Base-by-base conservation (phyloP, 2,797 vertebrate species). In the Steatocranus sp. region DNA sequence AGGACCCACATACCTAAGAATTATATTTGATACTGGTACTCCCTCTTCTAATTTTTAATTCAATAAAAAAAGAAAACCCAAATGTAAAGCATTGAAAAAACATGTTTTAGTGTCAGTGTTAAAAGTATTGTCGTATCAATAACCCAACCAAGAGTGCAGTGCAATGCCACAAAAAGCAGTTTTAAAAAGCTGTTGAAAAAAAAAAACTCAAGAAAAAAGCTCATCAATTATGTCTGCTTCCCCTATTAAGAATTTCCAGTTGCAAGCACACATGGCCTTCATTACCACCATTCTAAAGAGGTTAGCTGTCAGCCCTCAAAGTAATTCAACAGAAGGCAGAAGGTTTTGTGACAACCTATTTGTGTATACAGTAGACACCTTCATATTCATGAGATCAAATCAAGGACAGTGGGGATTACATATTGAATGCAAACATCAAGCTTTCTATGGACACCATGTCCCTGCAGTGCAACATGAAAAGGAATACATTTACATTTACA, bases 311-410 rank as follows among this genome's bases (percentile, higher is more conserved):
- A 76, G 11, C 30, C 7, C 50, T 36, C 34, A 61, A 17, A 82
- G 76, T 46, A 36, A 76, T 58, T 80, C n/a, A 79, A 38, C 85
- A 86, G 75, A 81, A 73, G 78, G 78, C 3, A n/a, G 80, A 32
- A 82, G 75, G 70, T 54, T 86, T 53, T 50, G 70, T 51, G 81
- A 83, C 75, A 41, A 34, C 41, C 51, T 80, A 18, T 80, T 84
- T 73, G 75, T 82, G 79, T 51, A 30, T 23, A 75, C 34, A 32
- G 30, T 20, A 23, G 36, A 46, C 79, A 63, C 48, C 58, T 82
- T 82, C 53, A 66, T 81, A 78, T 68, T 70, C 82, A 49, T 53
- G 58, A 83, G 80, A 81, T 83, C 81, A 87, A 89, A 89, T 78
- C 82, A 88, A 87, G 83, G 80, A 87, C 80, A 14, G 25, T 8